Evolutionary conservation across 2,888 invertebrate species (phyloP).

Genomic region (Drosophila basisetae): DNA sequence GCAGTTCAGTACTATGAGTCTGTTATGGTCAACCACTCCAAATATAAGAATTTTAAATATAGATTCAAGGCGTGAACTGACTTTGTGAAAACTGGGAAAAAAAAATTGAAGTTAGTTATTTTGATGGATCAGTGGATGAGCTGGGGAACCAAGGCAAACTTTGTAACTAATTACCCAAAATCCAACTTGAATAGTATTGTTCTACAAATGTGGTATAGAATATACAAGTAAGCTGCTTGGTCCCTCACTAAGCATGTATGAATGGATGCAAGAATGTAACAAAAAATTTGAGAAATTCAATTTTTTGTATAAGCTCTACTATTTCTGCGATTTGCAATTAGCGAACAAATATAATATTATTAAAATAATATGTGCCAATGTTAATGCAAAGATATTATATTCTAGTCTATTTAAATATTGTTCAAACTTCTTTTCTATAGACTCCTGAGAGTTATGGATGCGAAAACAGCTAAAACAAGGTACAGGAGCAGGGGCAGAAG

Average conservation of each 20-base stretch:
- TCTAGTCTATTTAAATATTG: not conserved
- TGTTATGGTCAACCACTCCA: no score
- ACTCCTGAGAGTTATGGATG: not conserved
- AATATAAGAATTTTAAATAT: no score
- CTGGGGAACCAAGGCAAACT: not conserved
- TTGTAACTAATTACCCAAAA: not conserved
- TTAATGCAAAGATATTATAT: not conserved
- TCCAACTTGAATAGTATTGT: not conserved
- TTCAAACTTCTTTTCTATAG: not conserved
- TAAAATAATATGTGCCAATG: not conserved
- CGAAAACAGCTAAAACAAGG: conserved; percentile 10
- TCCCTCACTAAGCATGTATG: not conserved
- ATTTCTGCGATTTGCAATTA: not conserved
- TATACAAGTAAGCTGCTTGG: not conserved
- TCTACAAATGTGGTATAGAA: not conserved
- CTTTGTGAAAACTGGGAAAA: no score
- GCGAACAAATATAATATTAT: not conserved
- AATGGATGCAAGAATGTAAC: no score
- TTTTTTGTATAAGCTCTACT: not conserved
- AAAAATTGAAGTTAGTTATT: no score
- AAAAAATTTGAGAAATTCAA: not conserved
- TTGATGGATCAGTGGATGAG: not conserved
- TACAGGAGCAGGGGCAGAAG: not conserved
- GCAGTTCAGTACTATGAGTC: no score
- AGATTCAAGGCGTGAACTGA: no score